Evolutionary conservation across 2,113 vertebrate genomes (phyloP), one percentile per base, ranked within the genome.

Genomic region (Sphaerodactylus townsendi): DNA sequence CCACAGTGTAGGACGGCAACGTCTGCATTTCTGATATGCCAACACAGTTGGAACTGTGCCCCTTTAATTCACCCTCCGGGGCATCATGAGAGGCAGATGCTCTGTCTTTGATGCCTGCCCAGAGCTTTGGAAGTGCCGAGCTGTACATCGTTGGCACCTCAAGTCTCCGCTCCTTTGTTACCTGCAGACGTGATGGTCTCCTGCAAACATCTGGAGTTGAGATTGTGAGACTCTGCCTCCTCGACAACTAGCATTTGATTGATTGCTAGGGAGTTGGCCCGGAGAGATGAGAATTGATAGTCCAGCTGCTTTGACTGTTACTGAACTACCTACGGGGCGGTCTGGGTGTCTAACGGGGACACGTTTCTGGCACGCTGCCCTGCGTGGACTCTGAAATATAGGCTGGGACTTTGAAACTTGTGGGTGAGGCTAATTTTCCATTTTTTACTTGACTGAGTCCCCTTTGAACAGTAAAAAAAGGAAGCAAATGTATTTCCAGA

Each of bases 61-160:
- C 5, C n/a, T 59, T n/a, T 59, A 3, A 41, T 62, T 41, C 19
- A 64, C 35, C 17, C 28, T 19, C 30, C 41, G 10, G 69, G 50
- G 14, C n/a, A 15, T 7, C 4, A 21, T 30, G 62, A 9, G n/a
- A n/a, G 7, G 33, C 33, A 65, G 59, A 66, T 68, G 41, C 17
- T 48, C 10, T 13, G 25, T 15, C 21, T 44, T 65, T 2, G 4
- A 15, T 48, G 30, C 0, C 0, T 23, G 39, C 53, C 71, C 33
- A 19, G 70, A 13, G 50, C 70, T 37, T 59, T 68, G 13, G 79
- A 72, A 83, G 62, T 72, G 1, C 65, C 70, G 79, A 78, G 10
- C 21, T 39, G n/a, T 50, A 50, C 35, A n/a, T 25, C 84, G 50
- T 33, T 77, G 21, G 48, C 35, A 1, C 66, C 71, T 73, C 37